Conservation (phyloP, 2,113 vertebrate genomes). For the Ellobius talpinus region DNA sequence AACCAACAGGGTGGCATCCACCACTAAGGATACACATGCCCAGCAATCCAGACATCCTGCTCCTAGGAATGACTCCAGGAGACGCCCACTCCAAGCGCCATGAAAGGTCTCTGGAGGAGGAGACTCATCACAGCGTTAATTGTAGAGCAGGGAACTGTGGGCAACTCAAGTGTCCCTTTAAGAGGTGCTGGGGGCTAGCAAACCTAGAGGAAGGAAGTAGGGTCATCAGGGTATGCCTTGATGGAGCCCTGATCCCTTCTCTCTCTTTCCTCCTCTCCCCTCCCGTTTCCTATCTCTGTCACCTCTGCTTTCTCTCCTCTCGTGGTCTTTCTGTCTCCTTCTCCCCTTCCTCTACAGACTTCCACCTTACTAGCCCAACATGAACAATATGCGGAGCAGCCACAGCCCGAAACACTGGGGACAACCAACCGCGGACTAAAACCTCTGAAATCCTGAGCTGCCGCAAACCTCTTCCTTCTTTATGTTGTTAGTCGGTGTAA, state of each 20-base stretch:
- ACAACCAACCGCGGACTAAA: no score
- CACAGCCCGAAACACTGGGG: no score
- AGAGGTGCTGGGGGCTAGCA: not conserved
- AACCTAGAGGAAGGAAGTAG: not conserved
- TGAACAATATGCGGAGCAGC: no score
- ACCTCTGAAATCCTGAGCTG: no score
- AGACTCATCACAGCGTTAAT: not conserved
- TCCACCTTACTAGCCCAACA: no score
- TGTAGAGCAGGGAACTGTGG: not conserved
- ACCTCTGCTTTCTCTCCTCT: not conserved
- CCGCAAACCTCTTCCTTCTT: no score
- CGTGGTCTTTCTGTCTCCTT: no score
- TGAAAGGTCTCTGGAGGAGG: not conserved
- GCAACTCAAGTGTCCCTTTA: not conserved
- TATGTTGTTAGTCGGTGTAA: no score
- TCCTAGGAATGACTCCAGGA: not conserved
- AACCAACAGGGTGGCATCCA: not conserved
- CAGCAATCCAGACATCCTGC: not conserved
- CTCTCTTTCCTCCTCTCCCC: not conserved
- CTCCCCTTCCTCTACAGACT: no score
- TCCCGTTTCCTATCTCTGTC: not conserved
- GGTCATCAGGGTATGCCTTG: not conserved
- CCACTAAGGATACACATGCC: not conserved
- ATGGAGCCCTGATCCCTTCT: not conserved
- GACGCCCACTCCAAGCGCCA: not conserved